These are phyloP conservation scores for Steinernema khuongi DNA, from an alignment of 1,140 invertebrate species.

Conservation along the genomic window DNA sequence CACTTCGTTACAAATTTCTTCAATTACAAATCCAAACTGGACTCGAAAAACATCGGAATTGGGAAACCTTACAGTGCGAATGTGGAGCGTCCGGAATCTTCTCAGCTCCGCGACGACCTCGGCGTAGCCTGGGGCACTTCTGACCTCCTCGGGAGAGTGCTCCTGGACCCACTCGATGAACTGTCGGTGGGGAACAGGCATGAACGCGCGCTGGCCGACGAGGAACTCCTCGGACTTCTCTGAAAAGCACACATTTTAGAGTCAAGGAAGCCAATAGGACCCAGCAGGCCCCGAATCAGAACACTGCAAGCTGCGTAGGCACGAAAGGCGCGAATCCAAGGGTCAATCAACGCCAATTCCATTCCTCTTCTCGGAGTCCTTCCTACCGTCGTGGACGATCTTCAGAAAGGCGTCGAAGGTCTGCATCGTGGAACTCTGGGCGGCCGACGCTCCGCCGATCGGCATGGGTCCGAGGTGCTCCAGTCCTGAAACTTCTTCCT, in stretches of 20 bases:
- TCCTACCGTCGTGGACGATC: not conserved
- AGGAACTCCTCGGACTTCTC: not conserved
- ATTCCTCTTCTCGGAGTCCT: too few relatives aligned
- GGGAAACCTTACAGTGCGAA: not conserved
- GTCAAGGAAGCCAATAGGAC: too few relatives aligned
- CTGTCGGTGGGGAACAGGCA: not conserved
- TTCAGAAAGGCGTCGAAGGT: not conserved
- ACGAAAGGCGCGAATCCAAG: too few relatives aligned
- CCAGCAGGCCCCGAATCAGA: too few relatives aligned
- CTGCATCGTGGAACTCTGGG: slow-evolving; percentile 13
- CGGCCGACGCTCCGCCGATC: not conserved
- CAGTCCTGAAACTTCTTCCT: not conserved
- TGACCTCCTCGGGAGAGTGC: not conserved
- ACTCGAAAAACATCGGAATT: too few relatives aligned
- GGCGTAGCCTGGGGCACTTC: not conserved
- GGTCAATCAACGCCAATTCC: too few relatives aligned
- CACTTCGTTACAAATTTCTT: too few relatives aligned
- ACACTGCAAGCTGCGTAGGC: too few relatives aligned
- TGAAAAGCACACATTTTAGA: not conserved
- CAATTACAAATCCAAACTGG: too few relatives aligned
- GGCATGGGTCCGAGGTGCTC: not conserved
- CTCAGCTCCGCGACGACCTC: not conserved
- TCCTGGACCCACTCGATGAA: slow-evolving; percentile 3
- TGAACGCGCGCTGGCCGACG: not conserved
- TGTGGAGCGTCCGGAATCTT: not conserved